A percentile compares a stretch with the other conserved stretches of the same genome.
phyloP scores from a whole-genome alignment of 2,888 invertebrate species.

The Fragum fragum region DNA sequence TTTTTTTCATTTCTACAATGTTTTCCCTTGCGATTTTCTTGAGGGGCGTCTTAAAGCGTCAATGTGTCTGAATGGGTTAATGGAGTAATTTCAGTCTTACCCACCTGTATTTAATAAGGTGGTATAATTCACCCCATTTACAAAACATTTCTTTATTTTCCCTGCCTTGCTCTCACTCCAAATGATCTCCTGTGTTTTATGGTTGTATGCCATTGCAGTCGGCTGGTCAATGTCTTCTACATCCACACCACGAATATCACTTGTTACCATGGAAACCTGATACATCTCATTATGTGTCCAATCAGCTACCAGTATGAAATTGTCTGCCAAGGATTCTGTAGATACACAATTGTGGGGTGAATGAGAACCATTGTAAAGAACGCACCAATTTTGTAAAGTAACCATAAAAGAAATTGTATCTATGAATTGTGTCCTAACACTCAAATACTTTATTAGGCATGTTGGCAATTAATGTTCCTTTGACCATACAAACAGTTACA shows the following conservation, averaged over 20 bases:
- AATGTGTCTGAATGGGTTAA: no score
- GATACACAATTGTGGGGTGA: no score
- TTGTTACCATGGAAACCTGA: slow-evolving; percentile 38
- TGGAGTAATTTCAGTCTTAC: not conserved
- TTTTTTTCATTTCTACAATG: no score
- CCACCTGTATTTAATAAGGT: slow-evolving; percentile 6
- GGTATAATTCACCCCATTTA: slow-evolving; percentile 26
- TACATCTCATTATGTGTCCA: slow-evolving; percentile 60
- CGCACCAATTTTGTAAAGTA: no score
- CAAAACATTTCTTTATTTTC: slow-evolving; percentile 11
- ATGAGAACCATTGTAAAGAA: no score
- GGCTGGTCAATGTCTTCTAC: slow-evolving; percentile 38
- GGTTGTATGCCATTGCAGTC: slow-evolving; percentile 34
- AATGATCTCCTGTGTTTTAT: slow-evolving; percentile 29
- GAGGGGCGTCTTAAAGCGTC: no score
- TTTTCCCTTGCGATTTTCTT: no score
- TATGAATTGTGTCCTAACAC: no score
- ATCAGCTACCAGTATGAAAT: slow-evolving; percentile 53
- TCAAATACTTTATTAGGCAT: no score
- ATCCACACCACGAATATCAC: slow-evolving; percentile 50
- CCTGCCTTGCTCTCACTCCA: slow-evolving; percentile 38
- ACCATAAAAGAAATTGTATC: no score
- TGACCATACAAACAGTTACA: no score
- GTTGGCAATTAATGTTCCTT: no score
- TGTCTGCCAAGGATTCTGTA: slow-evolving; percentile 39